Conservation (phyloP, 2,113 vertebrate genomes). For the Bos javanicus region DNA sequence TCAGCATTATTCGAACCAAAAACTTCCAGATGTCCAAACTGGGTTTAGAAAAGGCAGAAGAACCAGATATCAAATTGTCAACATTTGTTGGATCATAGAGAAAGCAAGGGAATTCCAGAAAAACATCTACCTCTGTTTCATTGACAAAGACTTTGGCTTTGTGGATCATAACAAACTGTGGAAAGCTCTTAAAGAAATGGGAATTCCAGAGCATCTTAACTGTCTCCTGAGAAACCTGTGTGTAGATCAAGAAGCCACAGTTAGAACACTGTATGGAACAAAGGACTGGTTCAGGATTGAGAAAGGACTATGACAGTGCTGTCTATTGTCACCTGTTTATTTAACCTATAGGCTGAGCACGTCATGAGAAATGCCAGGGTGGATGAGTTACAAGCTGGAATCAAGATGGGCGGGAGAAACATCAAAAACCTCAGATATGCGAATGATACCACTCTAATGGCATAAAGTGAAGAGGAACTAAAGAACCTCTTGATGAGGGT, state of each 20-base stretch:
- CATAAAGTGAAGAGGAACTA: background rate
- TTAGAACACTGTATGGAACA: background rate
- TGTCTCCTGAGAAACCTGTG: background rate
- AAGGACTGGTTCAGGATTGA: background rate
- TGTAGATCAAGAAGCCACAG: background rate
- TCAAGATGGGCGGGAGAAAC: background rate
- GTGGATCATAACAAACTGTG: background rate
- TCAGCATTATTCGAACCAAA: background rate
- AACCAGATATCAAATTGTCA: background rate
- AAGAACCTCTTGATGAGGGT: background rate
- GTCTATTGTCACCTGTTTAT: background rate
- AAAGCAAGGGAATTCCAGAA: background rate
- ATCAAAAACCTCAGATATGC: background rate
- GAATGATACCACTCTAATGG: background rate
- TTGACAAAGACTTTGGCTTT: background rate
- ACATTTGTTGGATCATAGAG: background rate
- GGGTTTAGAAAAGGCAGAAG: background rate
- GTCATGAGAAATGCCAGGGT: background rate
- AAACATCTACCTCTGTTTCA: background rate
- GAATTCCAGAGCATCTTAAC: background rate
- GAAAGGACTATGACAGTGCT: background rate
- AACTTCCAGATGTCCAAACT: background rate
- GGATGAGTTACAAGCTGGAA: background rate
- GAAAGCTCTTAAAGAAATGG: background rate
- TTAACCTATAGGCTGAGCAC: background rate